Percentiles rank a stretch among this genome's conserved stretches.
These are phyloP conservation scores for Holacanthella duospinosa DNA, from an alignment of 2,888 invertebrate species.

Conservation along the genomic window DNA sequence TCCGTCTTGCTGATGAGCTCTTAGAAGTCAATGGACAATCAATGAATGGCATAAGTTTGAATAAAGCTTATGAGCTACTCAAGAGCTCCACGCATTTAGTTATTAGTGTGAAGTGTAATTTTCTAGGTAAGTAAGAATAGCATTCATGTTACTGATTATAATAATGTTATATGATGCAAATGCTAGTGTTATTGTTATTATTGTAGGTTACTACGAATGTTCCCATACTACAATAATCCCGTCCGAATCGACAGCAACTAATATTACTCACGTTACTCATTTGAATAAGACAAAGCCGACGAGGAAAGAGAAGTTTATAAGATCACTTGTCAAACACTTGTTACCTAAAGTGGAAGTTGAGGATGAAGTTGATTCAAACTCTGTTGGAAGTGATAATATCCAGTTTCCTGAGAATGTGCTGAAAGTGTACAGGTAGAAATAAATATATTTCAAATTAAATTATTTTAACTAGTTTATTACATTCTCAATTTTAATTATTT, in stretches of 20 bases:
- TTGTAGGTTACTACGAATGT: constrained; percentile 23
- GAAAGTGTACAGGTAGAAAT: constrained; percentile 60
- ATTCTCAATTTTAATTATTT: background rate
- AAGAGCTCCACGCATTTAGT: constrained; percentile 89
- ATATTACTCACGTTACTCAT: background rate
- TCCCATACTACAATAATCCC: constrained; percentile 22
- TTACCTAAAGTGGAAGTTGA: constrained; percentile 54
- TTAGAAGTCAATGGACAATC: constrained; percentile 95
- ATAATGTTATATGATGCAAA: background rate
- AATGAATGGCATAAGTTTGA: constrained; percentile 84
- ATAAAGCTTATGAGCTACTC: constrained; percentile 83
- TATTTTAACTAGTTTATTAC: background rate
- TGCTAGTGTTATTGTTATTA: background rate
- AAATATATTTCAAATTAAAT: background rate
- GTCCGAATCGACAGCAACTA: background rate
- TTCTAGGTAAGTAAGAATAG: constrained; percentile 53
- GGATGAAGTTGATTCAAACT: background rate
- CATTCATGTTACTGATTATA: background rate
- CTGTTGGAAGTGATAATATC: constrained; percentile 4
- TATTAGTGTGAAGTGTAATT: constrained; percentile 92
- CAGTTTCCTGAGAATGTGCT: constrained; percentile 88
- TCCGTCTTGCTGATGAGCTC: constrained; percentile 95
- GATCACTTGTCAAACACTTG: constrained; percentile 76
- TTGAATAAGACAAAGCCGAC: constrained; percentile 4
- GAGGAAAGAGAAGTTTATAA: constrained; percentile 43